Percentiles rank a stretch among this genome's conserved stretches.
These are phyloP conservation scores for Pseudopleuronectes americanus DNA, from an alignment of 2,797 vertebrate species.

Conservation along the genomic window DNA sequence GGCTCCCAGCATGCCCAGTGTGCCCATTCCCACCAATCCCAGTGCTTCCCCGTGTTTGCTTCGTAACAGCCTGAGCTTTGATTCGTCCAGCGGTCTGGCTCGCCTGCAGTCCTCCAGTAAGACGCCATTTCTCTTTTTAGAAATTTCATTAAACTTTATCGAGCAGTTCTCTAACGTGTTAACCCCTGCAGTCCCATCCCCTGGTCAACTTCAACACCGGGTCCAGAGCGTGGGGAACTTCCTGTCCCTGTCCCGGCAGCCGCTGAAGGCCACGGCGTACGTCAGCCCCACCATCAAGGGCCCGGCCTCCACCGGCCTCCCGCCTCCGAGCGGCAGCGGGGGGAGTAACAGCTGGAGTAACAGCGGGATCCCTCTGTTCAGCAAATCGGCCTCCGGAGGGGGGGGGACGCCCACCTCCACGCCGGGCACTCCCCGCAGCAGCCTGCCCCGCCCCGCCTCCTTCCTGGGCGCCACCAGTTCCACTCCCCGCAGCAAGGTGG, in stretches of 20 bases:
- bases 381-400: slow-evolving; percentile 73
- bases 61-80: slow-evolving; percentile 94
- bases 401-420: slow-evolving; percentile 14
- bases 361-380: slow-evolving; percentile 87
- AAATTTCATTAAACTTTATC: neutral
- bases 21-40: slow-evolving; percentile 79
- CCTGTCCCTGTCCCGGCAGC: slow-evolving; percentile 84
- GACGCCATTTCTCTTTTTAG: slow-evolving; percentile 19
- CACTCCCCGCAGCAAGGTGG: slow-evolving; percentile 88
- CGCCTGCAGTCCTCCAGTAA: slow-evolving; percentile 90
- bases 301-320: slow-evolving; percentile 73
- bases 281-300: slow-evolving; percentile 93
- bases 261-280: slow-evolving; percentile 93
- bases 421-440: slow-evolving; percentile 82
- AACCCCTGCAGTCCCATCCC: slow-evolving; percentile 87
- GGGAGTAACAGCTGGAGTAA: slow-evolving; percentile 78
- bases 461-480: slow-evolving; percentile 81
- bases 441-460: slow-evolving; percentile 89
- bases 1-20: slow-evolving; percentile 88
- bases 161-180: neutral
- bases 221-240: slow-evolving; percentile 92
- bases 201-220: slow-evolving; percentile 89
- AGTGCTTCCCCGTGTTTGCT: slow-evolving; percentile 84
- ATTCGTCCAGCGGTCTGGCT: slow-evolving; percentile 87
- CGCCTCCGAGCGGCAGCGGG: slow-evolving; percentile 73